These are phyloP conservation scores for Drosophila sproati DNA, from an alignment of 1,140 invertebrate species.

Conservation along the genomic window DNA sequence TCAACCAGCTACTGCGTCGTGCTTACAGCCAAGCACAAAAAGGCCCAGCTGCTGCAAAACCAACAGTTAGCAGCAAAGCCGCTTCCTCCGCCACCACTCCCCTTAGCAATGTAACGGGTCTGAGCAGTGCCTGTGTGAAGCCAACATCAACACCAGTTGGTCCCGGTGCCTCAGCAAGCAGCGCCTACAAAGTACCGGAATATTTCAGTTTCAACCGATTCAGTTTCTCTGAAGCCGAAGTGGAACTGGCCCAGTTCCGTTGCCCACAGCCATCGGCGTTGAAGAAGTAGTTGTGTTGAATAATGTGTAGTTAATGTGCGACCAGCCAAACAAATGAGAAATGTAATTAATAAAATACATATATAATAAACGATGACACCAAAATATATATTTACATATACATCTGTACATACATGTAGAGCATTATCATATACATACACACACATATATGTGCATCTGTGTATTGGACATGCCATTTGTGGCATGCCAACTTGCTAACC, in stretches of 20 bases:
- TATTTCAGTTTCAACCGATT: constrained; percentile 92
- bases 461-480: constrained; percentile 9
- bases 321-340: constrained; percentile 42
- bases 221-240: constrained; percentile 93
- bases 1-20: constrained; percentile 48
- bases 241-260: constrained; percentile 92
- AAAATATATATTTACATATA: constrained; percentile 1
- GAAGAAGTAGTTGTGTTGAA: constrained; percentile 54
- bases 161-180: constrained; percentile 90
- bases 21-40: constrained; percentile 66
- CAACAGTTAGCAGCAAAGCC: constrained; percentile 32
- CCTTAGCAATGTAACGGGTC: constrained; percentile 86
- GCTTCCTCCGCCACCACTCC: constrained; percentile 16
- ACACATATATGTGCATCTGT: not conserved
- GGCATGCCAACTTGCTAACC: constrained; percentile 42
- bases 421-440: not conserved
- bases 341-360: constrained; percentile 30
- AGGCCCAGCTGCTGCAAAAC: constrained; percentile 32
- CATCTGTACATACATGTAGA: constrained; percentile 3
- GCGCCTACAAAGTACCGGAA: constrained; percentile 93
- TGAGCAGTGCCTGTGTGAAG: constrained; percentile 87
- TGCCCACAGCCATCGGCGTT: constrained; percentile 88
- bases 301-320: constrained; percentile 21
- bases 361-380: constrained; percentile 36
- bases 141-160: constrained; percentile 87